Evolutionary conservation across 2,888 invertebrate species (phyloP), one percentile per base, ranked within the genome.

Genomic region (Teinopalpus imperialis): DNA sequence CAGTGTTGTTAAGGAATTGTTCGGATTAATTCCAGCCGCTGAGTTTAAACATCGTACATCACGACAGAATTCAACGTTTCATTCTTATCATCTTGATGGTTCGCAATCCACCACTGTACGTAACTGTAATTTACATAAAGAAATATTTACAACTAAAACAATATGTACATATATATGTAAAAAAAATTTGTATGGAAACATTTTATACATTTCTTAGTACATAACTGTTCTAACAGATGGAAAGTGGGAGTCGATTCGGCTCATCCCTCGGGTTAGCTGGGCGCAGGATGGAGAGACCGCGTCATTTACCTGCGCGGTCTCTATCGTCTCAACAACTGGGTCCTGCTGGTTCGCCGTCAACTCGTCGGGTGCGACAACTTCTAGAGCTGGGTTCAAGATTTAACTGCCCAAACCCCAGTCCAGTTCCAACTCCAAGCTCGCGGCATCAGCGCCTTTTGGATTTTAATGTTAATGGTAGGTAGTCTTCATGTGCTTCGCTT

Each of bases 381-480:
- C 81, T 96, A 48, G 96, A 96, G 64, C 86, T 96, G 47, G 90
- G 72, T 60, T 91, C 68, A 65, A 90, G 64, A 64, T 90, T 89
- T 47, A 91, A 89, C 61, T 91, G 91, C 35, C 93, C 93, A 1
- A 92, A 92, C 53, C 92, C 92, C 14, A 94, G 94, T 67, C 94
- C 94, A 0, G 94, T 94, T 32, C 94, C 93, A 0, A 94, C 95
- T 46, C 94, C 95, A 2, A 92, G 94, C 43, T 94, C 95, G 8
- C 92, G 95, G 39, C 91, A 95, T 66, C 94, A 95, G 51, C 90
- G 94, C 66, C 94, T 93, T 75, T 90, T 97, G 57, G 96, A 97
- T 78, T 96, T 97, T 60, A 97, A 97, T 90, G 95, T 96, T 66
- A 96, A 95, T 67, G 96, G 94, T 94, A 61, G 66, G 69, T 52